A percentile compares a stretch with the other conserved stretches of the same genome.
phyloP scores from a whole-genome alignment of 2,797 vertebrate genomes.

The Diglossa cyanea region DNA sequence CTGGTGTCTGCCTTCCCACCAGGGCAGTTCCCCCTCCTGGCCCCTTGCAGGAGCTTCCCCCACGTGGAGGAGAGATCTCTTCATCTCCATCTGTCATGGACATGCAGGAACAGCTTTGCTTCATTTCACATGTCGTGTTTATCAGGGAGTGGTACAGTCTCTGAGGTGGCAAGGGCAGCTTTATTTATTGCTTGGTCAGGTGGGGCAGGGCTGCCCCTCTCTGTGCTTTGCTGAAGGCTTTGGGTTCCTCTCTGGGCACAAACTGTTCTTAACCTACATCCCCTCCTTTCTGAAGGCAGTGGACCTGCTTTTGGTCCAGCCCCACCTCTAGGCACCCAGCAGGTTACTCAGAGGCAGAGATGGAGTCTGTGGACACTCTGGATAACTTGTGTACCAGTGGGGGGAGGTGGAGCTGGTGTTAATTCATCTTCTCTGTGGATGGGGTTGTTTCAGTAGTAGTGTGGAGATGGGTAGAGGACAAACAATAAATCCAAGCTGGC shows the following conservation, averaged over 20 bases:
- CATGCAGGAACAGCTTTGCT: neutral
- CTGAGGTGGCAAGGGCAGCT: neutral
- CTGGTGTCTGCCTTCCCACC: neutral
- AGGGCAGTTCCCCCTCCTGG: neutral
- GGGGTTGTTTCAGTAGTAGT: neutral
- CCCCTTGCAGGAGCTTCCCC: neutral
- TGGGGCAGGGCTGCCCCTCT: neutral
- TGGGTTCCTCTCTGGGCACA: rapidly evolving
- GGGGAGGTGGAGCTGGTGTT: neutral
- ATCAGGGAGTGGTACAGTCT: neutral
- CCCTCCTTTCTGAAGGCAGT: neutral
- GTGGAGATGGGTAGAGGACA: neutral
- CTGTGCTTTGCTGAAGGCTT: neutral
- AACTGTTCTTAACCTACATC: neutral
- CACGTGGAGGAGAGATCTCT: rapidly evolving
- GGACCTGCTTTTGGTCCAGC: neutral
- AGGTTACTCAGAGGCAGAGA: neutral
- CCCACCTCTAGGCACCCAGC: rapidly evolving
- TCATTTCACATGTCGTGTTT: rapidly evolving
- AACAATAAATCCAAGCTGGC: rapidly evolving
- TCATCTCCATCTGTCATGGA: rapidly evolving
- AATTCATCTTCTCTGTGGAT: neutral
- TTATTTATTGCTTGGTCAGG: neutral
- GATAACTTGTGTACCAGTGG: rapidly evolving
- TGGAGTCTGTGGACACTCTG: neutral